Percentiles rank a stretch among this genome's conserved stretches.
Conservation (phyloP, 64 coral and sea anemone genomes). For the Actinia tenebrosa region DNA sequence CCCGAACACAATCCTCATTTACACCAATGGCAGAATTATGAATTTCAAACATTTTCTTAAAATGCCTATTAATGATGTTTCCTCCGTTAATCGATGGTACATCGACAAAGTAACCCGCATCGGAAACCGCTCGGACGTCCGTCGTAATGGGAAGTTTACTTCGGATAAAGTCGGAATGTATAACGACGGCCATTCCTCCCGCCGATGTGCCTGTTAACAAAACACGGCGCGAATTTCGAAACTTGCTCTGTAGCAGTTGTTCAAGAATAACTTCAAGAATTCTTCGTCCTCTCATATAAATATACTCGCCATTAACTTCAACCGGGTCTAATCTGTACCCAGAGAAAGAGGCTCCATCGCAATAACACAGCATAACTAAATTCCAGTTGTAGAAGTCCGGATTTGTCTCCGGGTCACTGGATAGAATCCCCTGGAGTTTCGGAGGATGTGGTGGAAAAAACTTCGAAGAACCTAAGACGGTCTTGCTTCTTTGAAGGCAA, state of each 20-base stretch:
- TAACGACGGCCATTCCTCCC: slow-evolving; percentile 69
- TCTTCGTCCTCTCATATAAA: slow-evolving; percentile 82
- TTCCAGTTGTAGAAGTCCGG: slow-evolving; percentile 98
- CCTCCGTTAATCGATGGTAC: slow-evolving; percentile 51
- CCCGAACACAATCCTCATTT: slow-evolving; percentile 62
- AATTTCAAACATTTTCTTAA: slow-evolving; percentile 73
- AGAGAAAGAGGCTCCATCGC: slow-evolving; percentile 90
- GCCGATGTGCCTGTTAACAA: slow-evolving; percentile 89
- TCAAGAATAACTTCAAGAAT: slow-evolving; percentile 82
- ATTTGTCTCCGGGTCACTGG: slow-evolving; percentile 50
- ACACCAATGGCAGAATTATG: slow-evolving; percentile 70
- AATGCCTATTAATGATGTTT: slow-evolving; percentile 69
- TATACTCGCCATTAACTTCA: slow-evolving; percentile 49
- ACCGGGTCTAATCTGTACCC: slow-evolving; percentile 74
- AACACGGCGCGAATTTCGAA: slow-evolving; percentile 54
- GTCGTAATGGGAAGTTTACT: slow-evolving; percentile 54
- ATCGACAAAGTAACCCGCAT: slow-evolving; percentile 95
- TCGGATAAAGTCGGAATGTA: slow-evolving; percentile 90
- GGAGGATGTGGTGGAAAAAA: slow-evolving; percentile 70
- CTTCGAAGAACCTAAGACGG: slow-evolving; percentile 60
- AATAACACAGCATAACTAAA: slow-evolving; percentile 76
- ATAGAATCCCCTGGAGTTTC: slow-evolving; percentile 77
- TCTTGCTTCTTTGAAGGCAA: slow-evolving; percentile 84
- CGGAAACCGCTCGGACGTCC: slow-evolving; percentile 78
- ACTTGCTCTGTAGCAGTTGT: slow-evolving; percentile 53